A percentile compares a stretch with the other conserved stretches of the same genome.
These are phyloP conservation scores for Drosophila prolongata DNA, from an alignment of 2,888 invertebrate species.

Conservation along the genomic window DNA sequence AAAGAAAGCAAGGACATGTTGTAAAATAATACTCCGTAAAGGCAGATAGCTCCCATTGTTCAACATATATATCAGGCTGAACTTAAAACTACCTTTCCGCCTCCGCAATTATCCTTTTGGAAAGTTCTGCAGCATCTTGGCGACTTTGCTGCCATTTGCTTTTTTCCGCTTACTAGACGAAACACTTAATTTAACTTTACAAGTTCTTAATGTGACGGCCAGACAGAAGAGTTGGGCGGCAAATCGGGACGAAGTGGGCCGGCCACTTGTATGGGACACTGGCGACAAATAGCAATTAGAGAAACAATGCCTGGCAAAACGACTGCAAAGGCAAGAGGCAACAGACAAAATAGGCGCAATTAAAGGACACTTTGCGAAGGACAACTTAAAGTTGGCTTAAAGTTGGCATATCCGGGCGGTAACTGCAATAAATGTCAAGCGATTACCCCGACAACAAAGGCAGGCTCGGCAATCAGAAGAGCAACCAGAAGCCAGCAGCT, in stretches of 20 bases:
- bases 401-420: slow-evolving; percentile 30
- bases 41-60: too few relatives aligned
- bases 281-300: slow-evolving; percentile 73
- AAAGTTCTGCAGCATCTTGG: slow-evolving; percentile 57
- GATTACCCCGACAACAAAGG: slow-evolving; percentile 65
- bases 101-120: slow-evolving; percentile 27
- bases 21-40: too few relatives aligned
- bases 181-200: slow-evolving; percentile 78
- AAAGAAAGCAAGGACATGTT: too few relatives aligned
- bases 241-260: background rate
- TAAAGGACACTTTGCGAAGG: slow-evolving; percentile 51
- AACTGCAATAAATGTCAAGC: slow-evolving; percentile 74
- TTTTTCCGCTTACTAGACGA: slow-evolving; percentile 72
- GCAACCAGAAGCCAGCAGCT: slow-evolving; percentile 57
- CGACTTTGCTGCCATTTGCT: slow-evolving; percentile 38
- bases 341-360: slow-evolving; percentile 54
- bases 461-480: slow-evolving; percentile 33
- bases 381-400: slow-evolving; percentile 54
- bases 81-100: slow-evolving; percentile 9
- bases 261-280: slow-evolving; percentile 39
- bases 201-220: slow-evolving; percentile 76
- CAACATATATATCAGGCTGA: background rate
- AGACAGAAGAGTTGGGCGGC: slow-evolving; percentile 54
- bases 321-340: slow-evolving; percentile 19
- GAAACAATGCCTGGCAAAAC: slow-evolving; percentile 62